Conservation (phyloP, 92 coral and sea anemone species). For the Porites lobata region DNA sequence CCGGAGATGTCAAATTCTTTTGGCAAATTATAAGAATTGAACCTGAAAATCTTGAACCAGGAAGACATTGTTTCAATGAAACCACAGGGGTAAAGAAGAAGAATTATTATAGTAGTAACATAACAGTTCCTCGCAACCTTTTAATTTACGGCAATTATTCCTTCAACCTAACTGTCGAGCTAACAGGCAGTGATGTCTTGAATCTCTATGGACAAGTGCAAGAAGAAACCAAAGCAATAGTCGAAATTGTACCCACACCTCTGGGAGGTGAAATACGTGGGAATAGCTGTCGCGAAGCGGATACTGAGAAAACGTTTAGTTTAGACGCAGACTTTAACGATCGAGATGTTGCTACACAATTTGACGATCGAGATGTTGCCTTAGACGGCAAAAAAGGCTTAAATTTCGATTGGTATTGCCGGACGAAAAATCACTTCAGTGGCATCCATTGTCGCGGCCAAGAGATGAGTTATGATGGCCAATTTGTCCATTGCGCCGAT, state of each 20-base stretch:
- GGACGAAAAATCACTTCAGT: constrained; percentile 1
- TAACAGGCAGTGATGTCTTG: constrained; percentile 61
- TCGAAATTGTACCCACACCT: constrained; percentile 63
- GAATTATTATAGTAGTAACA: no score
- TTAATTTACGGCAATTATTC: constrained; percentile 63
- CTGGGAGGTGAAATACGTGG: constrained; percentile 66
- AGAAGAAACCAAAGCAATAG: constrained; percentile 5
- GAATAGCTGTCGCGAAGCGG: constrained; percentile 39
- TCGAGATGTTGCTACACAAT: constrained; percentile 67
- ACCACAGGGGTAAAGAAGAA: no score
- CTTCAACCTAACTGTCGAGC: constrained; percentile 44
- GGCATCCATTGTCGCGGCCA: constrained; percentile 32
- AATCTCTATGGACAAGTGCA: constrained; percentile 73
- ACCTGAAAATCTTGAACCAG: not conserved
- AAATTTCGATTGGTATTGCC: constrained; percentile 78
- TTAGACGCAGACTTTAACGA: constrained; percentile 77
- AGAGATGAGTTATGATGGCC: not conserved
- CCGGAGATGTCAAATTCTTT: not conserved
- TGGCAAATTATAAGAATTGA: constrained; percentile 10
- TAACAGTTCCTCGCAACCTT: constrained; percentile 5
- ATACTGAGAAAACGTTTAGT: constrained; percentile 55
- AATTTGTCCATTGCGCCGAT: constrained; percentile 26
- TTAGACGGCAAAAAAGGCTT: constrained; percentile 28
- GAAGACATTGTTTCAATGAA: no score
- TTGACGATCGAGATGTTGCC: constrained; percentile 75